A percentile compares a stretch with the other conserved stretches of the same genome.
Conservation (phyloP, 2,797 vertebrate species). For the Chiloscyllium punctatum region DNA sequence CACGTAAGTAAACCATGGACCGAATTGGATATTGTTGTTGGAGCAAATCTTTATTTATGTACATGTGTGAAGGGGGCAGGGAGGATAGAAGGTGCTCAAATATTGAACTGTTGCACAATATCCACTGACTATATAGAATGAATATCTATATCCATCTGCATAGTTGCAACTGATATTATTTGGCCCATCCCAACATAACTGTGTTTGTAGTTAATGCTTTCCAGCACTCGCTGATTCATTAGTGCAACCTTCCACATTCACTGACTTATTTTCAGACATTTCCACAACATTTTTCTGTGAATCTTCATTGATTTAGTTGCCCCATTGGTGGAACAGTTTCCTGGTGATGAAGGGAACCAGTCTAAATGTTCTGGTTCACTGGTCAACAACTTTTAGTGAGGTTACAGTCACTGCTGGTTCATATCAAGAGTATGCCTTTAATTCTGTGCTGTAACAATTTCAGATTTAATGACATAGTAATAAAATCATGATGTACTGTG, state of each 20-base stretch:
- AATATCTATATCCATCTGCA: not conserved
- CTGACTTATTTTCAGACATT: not conserved
- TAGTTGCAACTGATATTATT: not conserved
- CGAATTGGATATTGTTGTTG: not conserved
- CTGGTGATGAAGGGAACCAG: not conserved
- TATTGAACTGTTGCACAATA: not conserved
- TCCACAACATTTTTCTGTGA: not conserved
- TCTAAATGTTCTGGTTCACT: not conserved
- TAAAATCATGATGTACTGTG: slow-evolving; percentile 9
- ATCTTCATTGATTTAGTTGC: not conserved
- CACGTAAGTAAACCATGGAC: not conserved
- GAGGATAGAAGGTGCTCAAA: not conserved
- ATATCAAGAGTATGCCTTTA: not conserved
- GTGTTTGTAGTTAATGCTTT: not conserved
- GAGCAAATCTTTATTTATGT: not conserved
- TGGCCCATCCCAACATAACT: not conserved
- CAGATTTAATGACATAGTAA: not conserved
- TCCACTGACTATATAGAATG: not conserved
- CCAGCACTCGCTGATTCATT: not conserved
- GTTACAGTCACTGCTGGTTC: slow-evolving; percentile 5
- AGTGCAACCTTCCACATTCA: not conserved
- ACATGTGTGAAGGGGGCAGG: not conserved
- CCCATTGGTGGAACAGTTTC: not conserved
- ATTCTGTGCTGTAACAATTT: not conserved
- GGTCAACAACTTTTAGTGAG: not conserved